Conservation (phyloP, 1,140 invertebrate genomes). For the Agrypnia vestita region DNA sequence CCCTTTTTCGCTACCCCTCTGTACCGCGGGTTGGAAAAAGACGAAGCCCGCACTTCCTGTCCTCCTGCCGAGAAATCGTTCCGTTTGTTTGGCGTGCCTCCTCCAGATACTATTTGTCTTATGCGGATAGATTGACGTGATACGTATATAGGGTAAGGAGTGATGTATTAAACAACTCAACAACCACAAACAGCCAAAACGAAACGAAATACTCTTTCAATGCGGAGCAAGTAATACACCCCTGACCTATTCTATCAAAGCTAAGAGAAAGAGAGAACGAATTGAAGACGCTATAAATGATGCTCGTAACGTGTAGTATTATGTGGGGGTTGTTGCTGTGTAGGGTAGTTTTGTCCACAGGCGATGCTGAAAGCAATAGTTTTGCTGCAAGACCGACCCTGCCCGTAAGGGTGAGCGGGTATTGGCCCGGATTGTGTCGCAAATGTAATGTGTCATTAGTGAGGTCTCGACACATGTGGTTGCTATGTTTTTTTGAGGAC, state of each 20-base stretch:
- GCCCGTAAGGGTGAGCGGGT: slow-evolving; percentile 14
- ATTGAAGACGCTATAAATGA: background rate
- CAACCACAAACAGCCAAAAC: background rate
- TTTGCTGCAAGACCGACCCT: slow-evolving; percentile 49
- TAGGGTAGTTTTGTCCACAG: slow-evolving; percentile 25
- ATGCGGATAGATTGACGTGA: slow-evolving; percentile 62
- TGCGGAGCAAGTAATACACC: background rate
- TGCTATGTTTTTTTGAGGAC: slow-evolving; percentile 29
- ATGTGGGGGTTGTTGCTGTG: background rate
- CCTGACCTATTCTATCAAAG: background rate
- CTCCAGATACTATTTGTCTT: slow-evolving; percentile 62
- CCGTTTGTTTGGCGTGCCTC: slow-evolving; percentile 61
- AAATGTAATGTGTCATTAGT: slow-evolving; percentile 52
- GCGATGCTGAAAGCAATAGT: slow-evolving; percentile 56
- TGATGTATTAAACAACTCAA: slow-evolving; percentile 49
- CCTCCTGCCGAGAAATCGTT: slow-evolving; percentile 52
- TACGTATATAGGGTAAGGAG: slow-evolving; percentile 59
- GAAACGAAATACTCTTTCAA: slow-evolving; percentile 1
- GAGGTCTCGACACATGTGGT: slow-evolving; percentile 41
- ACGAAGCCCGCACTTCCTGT: slow-evolving; percentile 23
- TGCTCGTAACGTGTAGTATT: background rate
- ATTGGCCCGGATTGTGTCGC: slow-evolving; percentile 14
- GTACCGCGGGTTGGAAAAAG: slow-evolving; percentile 39
- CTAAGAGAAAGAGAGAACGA: background rate
- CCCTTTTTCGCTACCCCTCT: slow-evolving; percentile 4